Percentiles rank a stretch among this genome's conserved stretches.
phyloP scores from a whole-genome alignment of 2,113 vertebrate genomes.

The Fregata magnificens region DNA sequence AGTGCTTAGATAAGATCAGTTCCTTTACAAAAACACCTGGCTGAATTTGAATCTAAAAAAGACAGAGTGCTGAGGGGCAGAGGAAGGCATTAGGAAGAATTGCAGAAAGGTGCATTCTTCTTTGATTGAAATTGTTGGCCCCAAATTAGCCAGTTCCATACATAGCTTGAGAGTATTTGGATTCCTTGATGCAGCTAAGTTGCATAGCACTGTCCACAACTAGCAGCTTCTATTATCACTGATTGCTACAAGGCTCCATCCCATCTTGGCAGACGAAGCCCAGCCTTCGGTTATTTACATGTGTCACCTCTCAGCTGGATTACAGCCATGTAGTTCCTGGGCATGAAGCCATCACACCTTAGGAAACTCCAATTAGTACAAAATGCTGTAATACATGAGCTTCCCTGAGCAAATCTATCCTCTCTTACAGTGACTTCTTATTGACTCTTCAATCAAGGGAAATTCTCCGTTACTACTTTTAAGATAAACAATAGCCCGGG shows the following conservation, averaged over 20 bases:
- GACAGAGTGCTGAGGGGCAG: background rate
- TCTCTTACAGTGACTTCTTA: background rate
- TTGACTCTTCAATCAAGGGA: background rate
- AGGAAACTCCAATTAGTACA: conserved; percentile 61
- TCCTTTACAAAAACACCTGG: background rate
- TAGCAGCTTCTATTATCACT: background rate
- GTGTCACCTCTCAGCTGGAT: conserved; percentile 51
- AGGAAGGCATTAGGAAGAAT: background rate
- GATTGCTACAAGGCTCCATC: background rate
- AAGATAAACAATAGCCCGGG: background rate
- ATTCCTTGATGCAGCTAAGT: background rate
- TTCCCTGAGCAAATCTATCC: conserved; percentile 7
- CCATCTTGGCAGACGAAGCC: conserved; percentile 16
- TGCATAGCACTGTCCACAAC: background rate
- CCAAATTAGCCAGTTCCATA: background rate
- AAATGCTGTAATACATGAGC: conserved; percentile 47
- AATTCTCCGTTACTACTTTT: background rate
- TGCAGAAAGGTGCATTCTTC: background rate
- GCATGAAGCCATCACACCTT: conserved; percentile 55
- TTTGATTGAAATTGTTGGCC: background rate
- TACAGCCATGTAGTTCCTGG: conserved; percentile 38
- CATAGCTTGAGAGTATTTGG: background rate
- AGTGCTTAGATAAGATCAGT: background rate
- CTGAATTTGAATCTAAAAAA: background rate
- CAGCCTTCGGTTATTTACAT: conserved; percentile 50